Evolutionary conservation across 1,140 invertebrate species (phyloP), one percentile per base, ranked within the genome.

Genomic region (Panonychus citri): DNA sequence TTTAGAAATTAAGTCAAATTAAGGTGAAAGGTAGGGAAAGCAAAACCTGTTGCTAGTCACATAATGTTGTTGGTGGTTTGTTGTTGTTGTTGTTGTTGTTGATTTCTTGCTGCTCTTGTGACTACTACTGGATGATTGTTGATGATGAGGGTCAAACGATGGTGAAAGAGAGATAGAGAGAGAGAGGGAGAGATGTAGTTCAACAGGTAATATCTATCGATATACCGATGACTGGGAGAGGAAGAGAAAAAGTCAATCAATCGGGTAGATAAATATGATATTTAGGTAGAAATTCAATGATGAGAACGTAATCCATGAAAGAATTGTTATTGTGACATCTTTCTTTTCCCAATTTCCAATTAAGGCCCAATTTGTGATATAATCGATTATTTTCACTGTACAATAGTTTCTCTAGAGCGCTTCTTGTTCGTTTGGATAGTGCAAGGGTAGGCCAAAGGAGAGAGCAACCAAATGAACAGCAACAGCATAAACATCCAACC

Each of bases 241-340:
- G 30, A 34, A 7, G 30, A 34, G 12, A n/a, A n/a, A n/a, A n/a
- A n/a, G n/a, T n/a, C n/a, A n/a, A n/a, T 51, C 49, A 61, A 50
- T 61, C 60, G 3, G 60, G 60, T 39, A 55, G 51, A 52, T 61
- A 59, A 17, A 61, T 42, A 37, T 61, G 57, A 15, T 61, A 19
- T 50, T 61, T 61, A 3, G 60, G 57, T 7, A 57, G 15, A 42
- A 61, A 61, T 42, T 61, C 60, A 15, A 61, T 61, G 25, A 61
- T 24, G 8, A 61, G 26, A 15, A 61, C 56, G 27, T 61, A 61
- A 24, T 61, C 60, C 54, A 61, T 59, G 39, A 61, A 61, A 26
- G 60, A 48, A 42, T 60, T 54, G 28, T 61, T 61, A 19, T 28
- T 56, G 27, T 61, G 57, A 42, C 46, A 53, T 28, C 42, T 39